These are phyloP conservation scores for Varanus komodoensis DNA, from an alignment of 2,113 vertebrate species.

Conservation along the genomic window DNA sequence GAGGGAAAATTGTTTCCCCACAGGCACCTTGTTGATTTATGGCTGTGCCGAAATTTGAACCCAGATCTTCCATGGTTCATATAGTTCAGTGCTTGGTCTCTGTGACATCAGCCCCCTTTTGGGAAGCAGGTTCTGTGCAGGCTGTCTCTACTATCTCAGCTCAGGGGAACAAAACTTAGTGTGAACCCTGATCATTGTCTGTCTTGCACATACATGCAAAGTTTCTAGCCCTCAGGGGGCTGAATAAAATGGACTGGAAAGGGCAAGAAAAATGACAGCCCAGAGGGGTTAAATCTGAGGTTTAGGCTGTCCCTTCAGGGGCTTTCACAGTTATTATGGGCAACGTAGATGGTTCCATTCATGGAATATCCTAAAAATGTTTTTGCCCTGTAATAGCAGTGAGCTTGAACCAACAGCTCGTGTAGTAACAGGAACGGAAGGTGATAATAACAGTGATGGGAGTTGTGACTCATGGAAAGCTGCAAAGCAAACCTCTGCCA, in stretches of 20 bases:
- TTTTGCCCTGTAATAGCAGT: background rate
- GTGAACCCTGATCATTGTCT: background rate
- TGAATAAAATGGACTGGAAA: background rate
- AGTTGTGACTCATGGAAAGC: background rate
- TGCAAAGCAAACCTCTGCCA: background rate
- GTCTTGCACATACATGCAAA: background rate
- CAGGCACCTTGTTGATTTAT: too few species aligned
- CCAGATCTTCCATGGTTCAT: background rate
- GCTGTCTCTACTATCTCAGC: background rate
- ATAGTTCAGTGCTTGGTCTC: too few species aligned
- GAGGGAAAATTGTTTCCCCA: too few species aligned
- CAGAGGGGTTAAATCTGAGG: background rate
- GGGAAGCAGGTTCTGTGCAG: background rate
- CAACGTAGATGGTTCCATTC: background rate
- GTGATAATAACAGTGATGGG: accelerated
- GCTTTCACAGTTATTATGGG: background rate
- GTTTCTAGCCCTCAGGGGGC: background rate
- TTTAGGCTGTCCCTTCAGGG: background rate
- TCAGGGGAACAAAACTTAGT: background rate
- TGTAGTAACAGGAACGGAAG: background rate
- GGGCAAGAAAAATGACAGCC: background rate
- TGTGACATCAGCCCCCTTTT: background rate
- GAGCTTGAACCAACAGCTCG: background rate
- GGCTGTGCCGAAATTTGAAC: too few species aligned
- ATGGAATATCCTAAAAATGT: background rate